phyloP scores from a whole-genome alignment of 2,888 invertebrate species.

The Priocnemis perturbator region DNA sequence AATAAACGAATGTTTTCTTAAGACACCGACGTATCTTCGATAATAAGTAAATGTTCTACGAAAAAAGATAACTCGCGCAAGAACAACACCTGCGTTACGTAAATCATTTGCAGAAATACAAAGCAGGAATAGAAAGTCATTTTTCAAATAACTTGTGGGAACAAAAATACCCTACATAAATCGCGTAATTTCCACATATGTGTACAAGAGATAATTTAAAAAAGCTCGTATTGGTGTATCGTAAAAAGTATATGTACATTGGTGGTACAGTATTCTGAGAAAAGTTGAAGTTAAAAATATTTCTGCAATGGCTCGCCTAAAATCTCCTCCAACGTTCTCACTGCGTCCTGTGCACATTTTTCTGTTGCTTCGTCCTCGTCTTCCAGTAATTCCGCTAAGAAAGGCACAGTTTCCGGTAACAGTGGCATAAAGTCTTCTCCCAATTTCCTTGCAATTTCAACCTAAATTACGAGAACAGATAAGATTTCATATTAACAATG shows the following conservation, averaged over 20 bases:
- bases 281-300: conserved; percentile 81
- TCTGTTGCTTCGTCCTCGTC: conserved; percentile 92
- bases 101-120: too few relatives aligned
- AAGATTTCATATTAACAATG: neutral
- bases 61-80: too few relatives aligned
- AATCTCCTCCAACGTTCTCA: conserved; percentile 89
- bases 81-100: too few relatives aligned
- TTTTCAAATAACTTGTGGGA: too few relatives aligned
- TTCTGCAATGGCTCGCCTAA: conserved; percentile 93
- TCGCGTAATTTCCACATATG: too few relatives aligned
- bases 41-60: too few relatives aligned
- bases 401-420: conserved; percentile 94
- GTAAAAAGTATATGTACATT: too few relatives aligned
- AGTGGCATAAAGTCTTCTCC: conserved; percentile 93
- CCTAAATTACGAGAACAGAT: conserved; percentile 60
- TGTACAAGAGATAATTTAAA: too few relatives aligned
- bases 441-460: conserved; percentile 88
- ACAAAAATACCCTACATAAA: too few relatives aligned
- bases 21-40: conserved; percentile 1
- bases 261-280: neutral
- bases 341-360: conserved; percentile 85
- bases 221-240: too few relatives aligned
- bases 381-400: conserved; percentile 94
- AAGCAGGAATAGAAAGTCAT: too few relatives aligned
- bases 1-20: conserved; percentile 68